Evolutionary conservation across 2,113 vertebrate species (phyloP), one percentile per base, ranked within the genome.

Genomic region (Sander vitreus): DNA sequence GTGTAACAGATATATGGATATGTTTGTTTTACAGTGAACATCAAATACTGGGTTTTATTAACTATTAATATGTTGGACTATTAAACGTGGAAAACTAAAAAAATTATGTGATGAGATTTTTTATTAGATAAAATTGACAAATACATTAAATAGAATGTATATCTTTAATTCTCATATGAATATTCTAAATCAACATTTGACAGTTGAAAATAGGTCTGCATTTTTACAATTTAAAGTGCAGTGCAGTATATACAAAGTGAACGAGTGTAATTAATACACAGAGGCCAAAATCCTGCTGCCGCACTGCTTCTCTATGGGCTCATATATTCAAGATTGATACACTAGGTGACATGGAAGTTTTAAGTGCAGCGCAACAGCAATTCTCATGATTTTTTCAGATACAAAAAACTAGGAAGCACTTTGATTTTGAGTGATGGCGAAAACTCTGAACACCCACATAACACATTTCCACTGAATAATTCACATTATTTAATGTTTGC

Each of bases 181-280:
- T 81, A 81, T 57, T 59, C 23, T 48, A 81, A 70, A 80, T 15
- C 3, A 18, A 51, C 1, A 82, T 71, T 43, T 58, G 27, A 78
- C 19, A 62, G 36, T 59, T 48, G 25, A 87, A 89, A 85, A 83
- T 76, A 78, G 27, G 23, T 4, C 19, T 36, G 48, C 19, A 27
- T 77, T 65, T 73, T 48, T 21, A 73, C 1, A 71, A 62, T 1
- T 81, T 79, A 85, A 87, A 87, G 79, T 88, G 84, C 84, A 78
- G 54, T 67, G 48, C 73, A 62, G 39, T 72, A 59, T 81, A 45
- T 65, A 74, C 64, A 76, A 70, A 83, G 23, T 66, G 39, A 66
- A 60, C 55, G 19, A 48, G 14, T 23, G 4, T 23, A n/a, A 23
- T 65, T 23, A 16, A 55, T 23, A 62, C 36, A 5, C 55, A 55